phyloP scores from a whole-genome alignment of 2,797 vertebrate species.

The Poecilia wingei region DNA sequence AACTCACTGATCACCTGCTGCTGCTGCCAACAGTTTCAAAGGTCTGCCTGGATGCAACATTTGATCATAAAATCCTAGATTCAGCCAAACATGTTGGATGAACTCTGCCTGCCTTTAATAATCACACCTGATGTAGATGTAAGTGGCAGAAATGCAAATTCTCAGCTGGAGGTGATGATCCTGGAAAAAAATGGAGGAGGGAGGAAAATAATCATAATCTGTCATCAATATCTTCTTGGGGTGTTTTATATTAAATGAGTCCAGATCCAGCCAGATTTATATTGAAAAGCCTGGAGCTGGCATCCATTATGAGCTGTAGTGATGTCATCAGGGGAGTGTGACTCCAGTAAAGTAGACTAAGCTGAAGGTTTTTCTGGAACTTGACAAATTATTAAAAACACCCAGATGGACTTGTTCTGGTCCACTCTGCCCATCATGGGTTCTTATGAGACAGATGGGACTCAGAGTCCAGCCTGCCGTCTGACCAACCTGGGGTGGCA shows the following conservation, averaged over 20 bases:
- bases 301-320: background rate
- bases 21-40: background rate
- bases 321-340: no score
- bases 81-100: background rate
- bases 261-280: background rate
- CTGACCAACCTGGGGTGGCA: no score
- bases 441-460: no score
- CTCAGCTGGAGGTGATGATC: background rate
- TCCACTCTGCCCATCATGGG: no score
- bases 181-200: background rate
- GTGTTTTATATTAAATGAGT: background rate
- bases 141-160: background rate
- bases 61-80: background rate
- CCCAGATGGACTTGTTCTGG: no score
- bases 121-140: background rate
- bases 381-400: no score
- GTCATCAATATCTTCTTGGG: background rate
- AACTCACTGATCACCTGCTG: background rate
- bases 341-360: no score
- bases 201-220: background rate
- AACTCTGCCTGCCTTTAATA: background rate
- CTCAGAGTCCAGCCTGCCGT: no score
- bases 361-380: no score
- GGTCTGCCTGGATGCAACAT: background rate
- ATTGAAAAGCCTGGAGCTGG: background rate